Conservation (phyloP, 2,888 invertebrate species). For the Pachycephus smyrnensis region DNA sequence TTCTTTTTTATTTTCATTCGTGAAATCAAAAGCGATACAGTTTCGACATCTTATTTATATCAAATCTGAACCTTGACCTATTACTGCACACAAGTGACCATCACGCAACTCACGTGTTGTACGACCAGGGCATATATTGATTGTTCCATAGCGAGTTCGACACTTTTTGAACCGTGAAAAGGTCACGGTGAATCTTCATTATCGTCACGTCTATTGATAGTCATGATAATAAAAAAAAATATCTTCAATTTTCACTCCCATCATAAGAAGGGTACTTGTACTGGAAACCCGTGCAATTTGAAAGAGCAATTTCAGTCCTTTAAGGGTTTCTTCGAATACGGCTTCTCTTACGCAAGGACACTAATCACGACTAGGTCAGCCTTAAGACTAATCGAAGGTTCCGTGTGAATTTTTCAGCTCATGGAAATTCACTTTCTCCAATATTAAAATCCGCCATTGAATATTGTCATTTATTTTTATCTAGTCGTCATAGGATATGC, state of each 20-base stretch:
- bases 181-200: not conserved
- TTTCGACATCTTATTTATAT: not conserved
- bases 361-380: not conserved
- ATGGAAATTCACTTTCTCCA: not conserved
- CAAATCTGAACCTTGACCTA: not conserved
- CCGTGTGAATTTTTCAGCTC: not conserved
- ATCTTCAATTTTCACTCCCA: not conserved
- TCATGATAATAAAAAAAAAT: not conserved
- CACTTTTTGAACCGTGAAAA: not conserved
- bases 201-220: not conserved
- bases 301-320: not conserved
- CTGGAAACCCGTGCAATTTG: not conserved
- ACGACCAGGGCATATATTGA: not conserved
- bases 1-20: constrained; percentile 8
- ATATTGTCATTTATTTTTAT: not conserved
- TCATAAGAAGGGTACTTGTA: not conserved
- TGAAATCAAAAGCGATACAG: not conserved
- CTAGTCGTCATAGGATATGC: not conserved
- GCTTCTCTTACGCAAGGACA: not conserved
- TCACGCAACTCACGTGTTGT: not conserved
- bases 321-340: not conserved
- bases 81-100: not conserved
- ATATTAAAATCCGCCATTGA: not conserved
- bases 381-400: not conserved
- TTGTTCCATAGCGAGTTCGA: not conserved